Conservation (phyloP, 1,140 invertebrate species). For the Lethrus apterus region DNA sequence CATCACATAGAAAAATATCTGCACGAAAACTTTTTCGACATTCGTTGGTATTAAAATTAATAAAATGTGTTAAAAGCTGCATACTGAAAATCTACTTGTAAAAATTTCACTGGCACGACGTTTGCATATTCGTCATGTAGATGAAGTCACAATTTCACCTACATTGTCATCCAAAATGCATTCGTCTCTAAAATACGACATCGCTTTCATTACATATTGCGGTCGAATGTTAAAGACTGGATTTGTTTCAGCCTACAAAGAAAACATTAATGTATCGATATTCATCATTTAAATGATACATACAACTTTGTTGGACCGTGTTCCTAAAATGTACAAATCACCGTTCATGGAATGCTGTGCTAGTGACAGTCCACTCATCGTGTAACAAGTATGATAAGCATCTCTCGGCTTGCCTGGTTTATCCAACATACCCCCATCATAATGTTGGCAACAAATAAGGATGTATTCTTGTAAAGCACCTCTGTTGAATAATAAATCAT, state of each 20-base stretch:
- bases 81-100: too few species aligned
- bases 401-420: conserved; percentile 90
- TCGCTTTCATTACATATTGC: conserved; percentile 44
- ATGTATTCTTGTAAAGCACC: conserved; percentile 91
- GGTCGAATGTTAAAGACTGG: conserved; percentile 60
- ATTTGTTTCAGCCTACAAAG: conserved; percentile 48
- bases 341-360: conserved; percentile 71
- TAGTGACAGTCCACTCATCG: conserved; percentile 87
- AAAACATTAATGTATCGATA: conserved; percentile 7
- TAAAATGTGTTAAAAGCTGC: too few species aligned
- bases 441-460: conserved; percentile 83
- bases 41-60: too few species aligned
- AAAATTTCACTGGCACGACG: too few species aligned
- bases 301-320: conserved; percentile 55
- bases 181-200: conserved; percentile 41
- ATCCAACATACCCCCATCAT: conserved; percentile 87
- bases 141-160: too few species aligned
- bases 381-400: conserved; percentile 96
- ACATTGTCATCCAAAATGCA: conserved; percentile 1
- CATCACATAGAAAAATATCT: too few species aligned
- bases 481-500: conserved; percentile 70
- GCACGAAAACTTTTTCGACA: too few species aligned
- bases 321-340: conserved; percentile 49
- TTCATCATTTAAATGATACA: conserved; percentile 26
- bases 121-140: too few species aligned